These are phyloP conservation scores for Tamandua tetradactyla DNA, from an alignment of 2,797 vertebrate species.

Conservation along the genomic window DNA sequence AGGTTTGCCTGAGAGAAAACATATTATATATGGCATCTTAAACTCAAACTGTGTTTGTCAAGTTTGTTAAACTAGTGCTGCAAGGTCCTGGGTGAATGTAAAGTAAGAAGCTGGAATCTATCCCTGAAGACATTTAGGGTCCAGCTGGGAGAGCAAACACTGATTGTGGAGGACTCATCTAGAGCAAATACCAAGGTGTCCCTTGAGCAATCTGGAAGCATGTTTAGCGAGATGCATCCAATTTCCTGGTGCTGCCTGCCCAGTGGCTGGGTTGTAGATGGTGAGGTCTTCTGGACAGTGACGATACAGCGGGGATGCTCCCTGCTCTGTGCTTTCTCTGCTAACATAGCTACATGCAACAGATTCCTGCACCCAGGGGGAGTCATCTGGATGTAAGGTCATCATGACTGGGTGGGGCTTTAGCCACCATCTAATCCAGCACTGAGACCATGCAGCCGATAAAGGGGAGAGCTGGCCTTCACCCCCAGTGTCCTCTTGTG, in stretches of 20 bases:
- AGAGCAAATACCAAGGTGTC: no score
- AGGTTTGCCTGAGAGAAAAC: background rate
- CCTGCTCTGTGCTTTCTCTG: background rate
- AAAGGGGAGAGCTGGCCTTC: background rate
- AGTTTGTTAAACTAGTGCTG: background rate
- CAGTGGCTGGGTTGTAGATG: background rate
- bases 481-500: background rate
- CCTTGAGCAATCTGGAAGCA: background rate
- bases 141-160: background rate
- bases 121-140: background rate
- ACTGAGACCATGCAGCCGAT: no score
- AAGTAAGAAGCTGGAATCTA: background rate
- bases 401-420: fast-evolving
- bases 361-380: background rate
- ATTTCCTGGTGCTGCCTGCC: background rate
- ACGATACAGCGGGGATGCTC: fast-evolving
- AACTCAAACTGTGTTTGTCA: background rate
- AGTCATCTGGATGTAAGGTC: background rate
- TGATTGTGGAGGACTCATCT: background rate
- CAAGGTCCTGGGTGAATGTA: background rate
- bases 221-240: fast-evolving
- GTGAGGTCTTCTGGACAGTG: background rate
- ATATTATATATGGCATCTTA: no score
- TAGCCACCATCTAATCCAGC: no score
- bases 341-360: background rate